phyloP scores from a whole-genome alignment of 2,888 invertebrate genomes.

The Girardia tigrina region DNA sequence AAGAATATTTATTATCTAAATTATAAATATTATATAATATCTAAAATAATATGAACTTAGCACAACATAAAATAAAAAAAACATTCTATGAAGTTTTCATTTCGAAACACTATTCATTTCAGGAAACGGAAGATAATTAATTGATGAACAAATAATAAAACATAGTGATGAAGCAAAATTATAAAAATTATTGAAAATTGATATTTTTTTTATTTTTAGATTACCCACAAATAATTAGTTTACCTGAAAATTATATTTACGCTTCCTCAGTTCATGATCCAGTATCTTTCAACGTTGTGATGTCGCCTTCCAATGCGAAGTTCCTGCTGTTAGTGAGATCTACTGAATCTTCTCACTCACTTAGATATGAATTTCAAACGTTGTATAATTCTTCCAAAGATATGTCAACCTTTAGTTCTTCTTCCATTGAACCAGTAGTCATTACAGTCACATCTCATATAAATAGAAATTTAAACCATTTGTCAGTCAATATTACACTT shows the following conservation, averaged over 20 bases:
- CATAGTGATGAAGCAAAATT: no score
- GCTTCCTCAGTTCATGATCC: background rate
- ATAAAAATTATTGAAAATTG: no score
- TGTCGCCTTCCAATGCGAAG: background rate
- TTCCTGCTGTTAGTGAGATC: background rate
- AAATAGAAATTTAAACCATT: background rate
- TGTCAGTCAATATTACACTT: background rate
- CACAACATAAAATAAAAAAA: no score
- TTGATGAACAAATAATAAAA: no score
- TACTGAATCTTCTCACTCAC: background rate
- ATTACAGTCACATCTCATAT: background rate
- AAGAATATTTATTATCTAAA: no score
- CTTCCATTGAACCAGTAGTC: background rate
- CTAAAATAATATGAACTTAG: no score
- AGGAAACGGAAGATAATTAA: no score
- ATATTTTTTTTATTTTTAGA: background rate
- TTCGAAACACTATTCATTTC: no score
- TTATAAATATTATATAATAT: no score
- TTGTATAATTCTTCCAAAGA: conserved; percentile 4
- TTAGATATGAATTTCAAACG: background rate
- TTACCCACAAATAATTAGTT: background rate
- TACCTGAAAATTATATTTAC: background rate
- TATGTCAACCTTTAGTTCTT: background rate
- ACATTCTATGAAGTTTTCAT: no score
- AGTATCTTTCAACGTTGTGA: background rate